These are phyloP conservation scores for Drosophila melanogaster DNA, from an alignment of 1,140 invertebrate species.

Conservation along the genomic window Release_6_plus_ISO1_MT NT_037436.4:13952001-13952500, in stretches of 20 bases:
- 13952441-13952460: constrained; percentile 42
- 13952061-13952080: neutral
- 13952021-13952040: constrained; percentile 1
- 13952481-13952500: constrained; percentile 13
- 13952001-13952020: neutral
- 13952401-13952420: constrained; percentile 45
- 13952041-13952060: constrained; percentile 21
- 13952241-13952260: constrained; percentile 8
- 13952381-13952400: constrained; percentile 28
- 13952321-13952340: neutral
- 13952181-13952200: neutral
- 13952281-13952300: constrained; percentile 74
- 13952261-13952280: constrained; percentile 30
- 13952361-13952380: constrained; percentile 21
- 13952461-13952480: constrained; percentile 33
- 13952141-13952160: too few relatives aligned
- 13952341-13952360: constrained; percentile 4
- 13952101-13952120: too few relatives aligned
- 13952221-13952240: constrained; percentile 30
- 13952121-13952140: too few relatives aligned
- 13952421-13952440: constrained; percentile 14
- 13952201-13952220: constrained; percentile 7
- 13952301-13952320: constrained; percentile 27
- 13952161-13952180: too few relatives aligned
- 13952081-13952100: neutral